Base-by-base conservation (phyloP, 2,888 invertebrate genomes). In the Eubasilissa splendida region DNA sequence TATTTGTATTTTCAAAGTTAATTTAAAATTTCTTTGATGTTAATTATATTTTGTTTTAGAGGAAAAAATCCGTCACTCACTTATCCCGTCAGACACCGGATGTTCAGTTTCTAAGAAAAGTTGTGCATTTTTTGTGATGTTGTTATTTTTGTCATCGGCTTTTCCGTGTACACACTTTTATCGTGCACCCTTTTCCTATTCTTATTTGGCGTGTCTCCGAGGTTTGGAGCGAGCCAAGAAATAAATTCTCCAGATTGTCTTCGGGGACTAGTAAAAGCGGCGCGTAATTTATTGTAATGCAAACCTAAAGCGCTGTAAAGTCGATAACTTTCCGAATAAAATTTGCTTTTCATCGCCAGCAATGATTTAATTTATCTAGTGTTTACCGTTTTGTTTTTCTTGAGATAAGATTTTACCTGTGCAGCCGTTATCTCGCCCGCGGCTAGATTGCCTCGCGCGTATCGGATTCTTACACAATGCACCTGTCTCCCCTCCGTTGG, bases 21-120 rank as follows among this genome's bases (percentile, higher is more conserved):
- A 71, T 54, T 73, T 56, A 56, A 11, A 33, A 73, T 73, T 73
- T 33, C 31, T 73, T 73, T 73, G 71, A 73, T 31, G 58, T 73
- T 56, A 56, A 73, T 73, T 73, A 73, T 58, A 33, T 58, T 68
- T 63, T 63, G 31, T 63, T 52, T 52, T 12, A 12, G 58, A 73
- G 33, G 71, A 73, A 73, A 56, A 73, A 22, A 33, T 58, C 71
- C 56, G 58, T 73, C 71, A 70, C 54, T 73, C 58, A 58, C 56
- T 56, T 71, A 56, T n/a, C 58, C 58, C 56, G 54, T 73, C 71
- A 60, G 60, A 60, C 60, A 70, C 31, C 70, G 70, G 70, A 70
- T 70, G 70, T 70, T 50, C 52, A 60, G 10, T 60, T 60, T 60
- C 60, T 10, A 60, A 2, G 10, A 60, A 11, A 31, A 31, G 60